Evolutionary conservation across 2,888 invertebrate species (phyloP), one percentile per base, ranked within the genome.

Genomic region (Idaea biselata): DNA sequence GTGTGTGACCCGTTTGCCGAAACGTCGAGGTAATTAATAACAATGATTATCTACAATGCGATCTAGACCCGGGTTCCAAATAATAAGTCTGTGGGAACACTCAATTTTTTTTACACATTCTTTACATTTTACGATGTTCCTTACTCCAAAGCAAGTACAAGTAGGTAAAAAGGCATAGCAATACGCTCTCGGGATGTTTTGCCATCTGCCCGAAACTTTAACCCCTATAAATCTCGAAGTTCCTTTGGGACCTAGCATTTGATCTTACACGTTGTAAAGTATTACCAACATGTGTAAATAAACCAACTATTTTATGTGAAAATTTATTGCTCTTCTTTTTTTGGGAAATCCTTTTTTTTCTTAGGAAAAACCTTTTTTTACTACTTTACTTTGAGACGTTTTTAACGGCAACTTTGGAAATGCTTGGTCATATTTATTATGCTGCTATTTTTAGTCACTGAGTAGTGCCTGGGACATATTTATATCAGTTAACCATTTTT

Each of bases 211-310:
- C 62, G 17, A 65, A 70, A 72, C 61, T 72, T 72, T 63, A 68
- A 72, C 72, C 72, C 67, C 68, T 62, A 72, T 72, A 72, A 72
- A 72, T 72, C 70, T 70, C 11, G 7, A 6, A 60, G 58, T 56
- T 61, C 64, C 69, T 62, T 55, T n/a, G 62, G 64, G 66, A 64
- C 57, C 55, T 60, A 58, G 63, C 64, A 59, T 65, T 60, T 65
- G 68, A 70, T 68, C 70, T 67, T 56, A 61, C 63, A 56, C 60
- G 63, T 11, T 54, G 59, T 66, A 68, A 69, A 68, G 66, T 64
- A 71, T 65, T 18, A 65, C 58, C 65, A 60, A 65, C 68, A 62
- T 66, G 65, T 63, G 63, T 63, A 60, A 56, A 62, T 62, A 60
- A 59, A 55, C 60, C 44, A 44, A 44, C 44, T 44, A 44, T 44